Percentiles rank a stretch among this genome's conserved stretches.
Conservation (phyloP, 2,888 invertebrate genomes). For the Andrena dorsata region DNA sequence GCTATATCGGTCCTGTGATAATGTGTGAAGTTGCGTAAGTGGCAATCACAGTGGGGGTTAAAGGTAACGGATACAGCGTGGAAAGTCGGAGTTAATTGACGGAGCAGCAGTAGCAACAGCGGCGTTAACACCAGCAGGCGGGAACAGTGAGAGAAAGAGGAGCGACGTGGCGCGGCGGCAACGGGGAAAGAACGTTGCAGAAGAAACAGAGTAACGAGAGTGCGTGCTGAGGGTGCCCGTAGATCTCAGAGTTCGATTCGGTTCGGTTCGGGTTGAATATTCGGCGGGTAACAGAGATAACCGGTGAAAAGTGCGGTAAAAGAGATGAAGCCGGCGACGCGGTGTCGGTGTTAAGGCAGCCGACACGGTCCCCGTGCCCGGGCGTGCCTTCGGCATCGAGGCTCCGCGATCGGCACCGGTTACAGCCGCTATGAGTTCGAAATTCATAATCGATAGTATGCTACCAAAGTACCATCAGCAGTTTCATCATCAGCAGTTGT, state of each 20-base stretch:
- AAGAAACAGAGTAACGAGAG: neutral
- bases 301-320: conserved; percentile 80
- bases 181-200: neutral
- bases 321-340: conserved; percentile 62
- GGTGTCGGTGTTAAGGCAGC: conserved; percentile 77
- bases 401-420: conserved; percentile 85
- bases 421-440: conserved; percentile 92
- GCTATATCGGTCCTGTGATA: conserved; percentile 68
- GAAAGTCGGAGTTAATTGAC: conserved; percentile 45
- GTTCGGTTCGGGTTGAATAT: neutral
- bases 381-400: conserved; percentile 76
- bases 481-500: conserved; percentile 89
- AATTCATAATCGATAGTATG: conserved; percentile 99
- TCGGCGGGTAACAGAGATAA: neutral
- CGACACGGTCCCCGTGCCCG: conserved; percentile 69
- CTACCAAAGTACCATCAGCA: conserved; percentile 96
- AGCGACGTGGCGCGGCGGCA: neutral
- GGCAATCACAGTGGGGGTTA: conserved; percentile 72
- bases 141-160: conserved; percentile 26
- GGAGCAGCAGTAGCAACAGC: conserved; percentile 45
- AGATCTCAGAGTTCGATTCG: neutral
- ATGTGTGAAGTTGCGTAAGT: conserved; percentile 79
- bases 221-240: neutral
- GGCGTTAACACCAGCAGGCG: conserved; percentile 23
- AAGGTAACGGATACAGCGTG: conserved; percentile 45